Evolutionary conservation across 1,140 invertebrate species (phyloP).

Genomic region (Helicoverpa zea): DNA sequence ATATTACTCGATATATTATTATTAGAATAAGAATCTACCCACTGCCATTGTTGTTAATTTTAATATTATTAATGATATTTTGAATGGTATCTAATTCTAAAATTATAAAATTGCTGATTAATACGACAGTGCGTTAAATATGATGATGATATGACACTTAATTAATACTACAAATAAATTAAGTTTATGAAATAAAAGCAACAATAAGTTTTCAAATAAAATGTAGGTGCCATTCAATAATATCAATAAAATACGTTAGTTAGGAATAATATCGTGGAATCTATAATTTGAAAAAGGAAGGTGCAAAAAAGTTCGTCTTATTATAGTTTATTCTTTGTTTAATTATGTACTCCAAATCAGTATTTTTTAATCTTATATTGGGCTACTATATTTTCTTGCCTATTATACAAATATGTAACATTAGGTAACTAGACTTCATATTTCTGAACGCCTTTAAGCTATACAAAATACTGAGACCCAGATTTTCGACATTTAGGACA

Average conservation of each 20-base stretch:
- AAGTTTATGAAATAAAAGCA: background rate
- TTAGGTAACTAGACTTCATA: background rate
- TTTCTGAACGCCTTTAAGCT: too few relatives aligned
- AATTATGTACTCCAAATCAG: slow-evolving; percentile 24
- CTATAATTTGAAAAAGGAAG: slow-evolving; percentile 11
- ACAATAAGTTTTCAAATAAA: background rate
- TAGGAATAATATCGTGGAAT: slow-evolving; percentile 12
- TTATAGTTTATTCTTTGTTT: background rate
- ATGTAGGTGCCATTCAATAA: slow-evolving; percentile 6
- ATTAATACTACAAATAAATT: background rate
- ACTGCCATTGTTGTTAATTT: slow-evolving; percentile 43
- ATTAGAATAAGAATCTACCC: slow-evolving; percentile 38
- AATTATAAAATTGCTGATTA: too few relatives aligned
- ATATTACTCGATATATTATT: slow-evolving; percentile 47
- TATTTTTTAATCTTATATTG: slow-evolving; percentile 14
- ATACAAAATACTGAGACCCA: too few relatives aligned
- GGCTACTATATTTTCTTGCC: slow-evolving; percentile 24
- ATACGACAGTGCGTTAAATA: background rate
- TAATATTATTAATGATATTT: slow-evolving; percentile 13
- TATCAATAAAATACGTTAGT: background rate
- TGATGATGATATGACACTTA: background rate
- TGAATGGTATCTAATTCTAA: background rate
- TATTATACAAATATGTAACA: background rate
- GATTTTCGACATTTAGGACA: too few relatives aligned
- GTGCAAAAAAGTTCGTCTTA: slow-evolving; percentile 6